Evolutionary conservation across 2,888 invertebrate genomes (phyloP), one percentile per base, ranked within the genome.

Genomic region (Rambutsinella grinnellia): DNA sequence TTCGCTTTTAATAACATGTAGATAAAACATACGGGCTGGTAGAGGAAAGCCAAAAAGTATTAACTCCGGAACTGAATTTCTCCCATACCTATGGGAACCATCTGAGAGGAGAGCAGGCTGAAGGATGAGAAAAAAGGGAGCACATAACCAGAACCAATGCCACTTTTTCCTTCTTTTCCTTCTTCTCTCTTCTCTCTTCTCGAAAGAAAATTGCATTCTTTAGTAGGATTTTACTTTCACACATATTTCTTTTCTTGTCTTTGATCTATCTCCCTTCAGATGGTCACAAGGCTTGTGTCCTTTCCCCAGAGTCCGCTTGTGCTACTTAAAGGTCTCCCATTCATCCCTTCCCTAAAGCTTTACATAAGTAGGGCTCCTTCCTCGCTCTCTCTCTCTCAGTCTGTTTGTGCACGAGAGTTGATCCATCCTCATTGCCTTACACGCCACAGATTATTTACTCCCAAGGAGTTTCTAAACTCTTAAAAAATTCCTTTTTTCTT

Each of bases 201-300:
- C 47, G 10, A 51, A 1, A 58, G 44, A 49, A 70, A 70, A 70
- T 62, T 62, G 49, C 62, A 62, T 62, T 70, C 62, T 56, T 70
- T 56, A 63, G 46, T 51, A 60, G 65, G 60, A 66, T 66, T 66
- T 72, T 54, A 72, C 72, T 65, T 72, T 72, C 72, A 72, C 65
- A 72, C 65, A 72, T 72, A 72, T 72, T 72, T 66, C 72, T 72
- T 60, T 36, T 13, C n/a, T n/a, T n/a, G n/a, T n/a, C 63, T 72
- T 72, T 72, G 72, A 72, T 71, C 65, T 66, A 72, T 72, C 44
- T 72, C 72, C 65, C 66, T 66, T 72, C 65, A 72, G 27, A 71
- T 27, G 24, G 36, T 66, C 58, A 19, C 46, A 51, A 65, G 66
- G 54, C 17, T 54, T 53, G 51, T 66, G 65, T 66, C 58, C 56